phyloP scores from a whole-genome alignment of 1,140 invertebrate genomes.

The Popillia japonica region DNA sequence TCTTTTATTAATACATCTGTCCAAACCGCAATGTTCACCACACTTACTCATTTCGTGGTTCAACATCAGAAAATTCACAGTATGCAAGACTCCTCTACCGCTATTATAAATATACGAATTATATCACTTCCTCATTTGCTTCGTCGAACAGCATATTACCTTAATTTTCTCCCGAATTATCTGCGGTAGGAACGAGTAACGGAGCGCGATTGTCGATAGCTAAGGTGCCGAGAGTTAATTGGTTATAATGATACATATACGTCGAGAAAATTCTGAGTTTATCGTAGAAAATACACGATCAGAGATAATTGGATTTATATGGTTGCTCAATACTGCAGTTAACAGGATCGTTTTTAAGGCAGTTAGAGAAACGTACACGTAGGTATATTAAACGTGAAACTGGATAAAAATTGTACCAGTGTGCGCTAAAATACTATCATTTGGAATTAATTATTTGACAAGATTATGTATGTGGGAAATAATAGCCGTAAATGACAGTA shows the following conservation, averaged over 20 bases:
- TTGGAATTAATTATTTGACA: too few species aligned
- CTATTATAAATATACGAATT: background rate
- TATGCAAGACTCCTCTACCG: too few species aligned
- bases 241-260: conserved; percentile 8
- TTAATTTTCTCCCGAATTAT: conserved; percentile 1
- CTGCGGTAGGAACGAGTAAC: background rate
- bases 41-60: too few species aligned
- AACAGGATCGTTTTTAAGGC: too few species aligned
- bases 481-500: too few species aligned
- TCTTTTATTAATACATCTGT: too few species aligned
- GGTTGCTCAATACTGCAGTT: background rate
- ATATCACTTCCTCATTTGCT: conserved; percentile 13
- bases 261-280: background rate
- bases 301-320: background rate
- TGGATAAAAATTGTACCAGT: too few species aligned
- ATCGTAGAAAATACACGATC: background rate
- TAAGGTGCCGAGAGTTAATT: background rate
- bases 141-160: conserved; percentile 15
- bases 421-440: too few species aligned
- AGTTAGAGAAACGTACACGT: too few species aligned
- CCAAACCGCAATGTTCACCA: too few species aligned
- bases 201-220: background rate
- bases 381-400: too few species aligned
- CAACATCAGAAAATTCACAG: background rate
- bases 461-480: too few species aligned